phyloP scores from a whole-genome alignment of 2,113 vertebrate species.

The Halichoeres trimaculatus region DNA sequence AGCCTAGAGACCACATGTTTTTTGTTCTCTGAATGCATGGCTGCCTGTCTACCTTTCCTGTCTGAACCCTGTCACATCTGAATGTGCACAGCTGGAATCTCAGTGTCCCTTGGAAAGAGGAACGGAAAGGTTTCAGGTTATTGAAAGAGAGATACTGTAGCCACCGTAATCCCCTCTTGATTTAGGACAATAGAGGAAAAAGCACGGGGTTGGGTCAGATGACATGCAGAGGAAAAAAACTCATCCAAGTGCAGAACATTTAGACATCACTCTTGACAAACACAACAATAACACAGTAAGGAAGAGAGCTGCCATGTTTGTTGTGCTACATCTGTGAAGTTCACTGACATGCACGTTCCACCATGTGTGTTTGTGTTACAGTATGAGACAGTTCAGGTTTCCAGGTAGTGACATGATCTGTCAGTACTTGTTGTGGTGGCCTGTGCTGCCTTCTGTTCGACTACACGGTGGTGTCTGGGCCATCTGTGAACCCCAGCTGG shows the following conservation, averaged over 20 bases:
- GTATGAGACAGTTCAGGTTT: constrained; percentile 44
- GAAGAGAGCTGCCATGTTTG: background rate
- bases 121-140: constrained; percentile 40
- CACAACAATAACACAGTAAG: background rate
- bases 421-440: constrained; percentile 20
- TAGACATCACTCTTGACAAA: background rate
- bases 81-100: constrained; percentile 23
- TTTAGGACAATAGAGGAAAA: background rate
- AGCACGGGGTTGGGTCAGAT: constrained; percentile 4
- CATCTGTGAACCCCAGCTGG: constrained; percentile 15
- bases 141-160: constrained; percentile 17
- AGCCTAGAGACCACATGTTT: background rate
- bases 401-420: constrained; percentile 46
- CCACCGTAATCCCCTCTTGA: background rate
- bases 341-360: background rate
- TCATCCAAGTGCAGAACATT: background rate
- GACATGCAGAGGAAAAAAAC: constrained; percentile 7
- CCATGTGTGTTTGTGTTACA: background rate
- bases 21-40: background rate
- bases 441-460: constrained; percentile 18
- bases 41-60: background rate
- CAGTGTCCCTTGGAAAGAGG: constrained; percentile 14
- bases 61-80: constrained; percentile 16
- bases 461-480: constrained; percentile 4
- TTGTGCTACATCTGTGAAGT: background rate